These are phyloP conservation scores for Episyrphus balteatus DNA, from an alignment of 1,140 invertebrate genomes.

Conservation along the genomic window DNA sequence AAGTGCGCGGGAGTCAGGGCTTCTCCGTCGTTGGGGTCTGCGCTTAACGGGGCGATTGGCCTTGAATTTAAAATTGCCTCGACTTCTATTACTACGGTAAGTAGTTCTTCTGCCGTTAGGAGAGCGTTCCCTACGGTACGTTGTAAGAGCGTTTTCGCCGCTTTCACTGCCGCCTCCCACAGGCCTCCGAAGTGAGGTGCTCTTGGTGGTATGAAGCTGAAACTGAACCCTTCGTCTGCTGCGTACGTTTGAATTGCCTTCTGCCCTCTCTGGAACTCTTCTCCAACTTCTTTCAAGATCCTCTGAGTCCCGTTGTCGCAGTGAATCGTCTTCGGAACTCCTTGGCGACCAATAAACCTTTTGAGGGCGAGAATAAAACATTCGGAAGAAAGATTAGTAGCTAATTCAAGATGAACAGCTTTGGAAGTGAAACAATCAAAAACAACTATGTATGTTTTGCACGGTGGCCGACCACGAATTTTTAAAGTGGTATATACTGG, in stretches of 20 bases:
- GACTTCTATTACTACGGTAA: too few species aligned
- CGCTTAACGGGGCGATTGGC: too few species aligned
- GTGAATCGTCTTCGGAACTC: conserved; percentile 9
- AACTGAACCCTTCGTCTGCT: background rate
- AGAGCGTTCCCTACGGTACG: too few species aligned
- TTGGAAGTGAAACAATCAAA: conserved; percentile 17
- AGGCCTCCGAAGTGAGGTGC: conserved; percentile 8
- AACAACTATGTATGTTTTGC: conserved; percentile 8
- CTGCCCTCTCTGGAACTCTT: background rate
- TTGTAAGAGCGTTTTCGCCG: too few species aligned
- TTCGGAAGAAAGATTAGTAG: conserved; percentile 10
- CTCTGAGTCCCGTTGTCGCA: conserved; percentile 22
- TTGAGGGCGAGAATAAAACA: conserved; percentile 11
- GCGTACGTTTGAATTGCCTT: background rate
- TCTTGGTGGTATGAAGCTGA: conserved; percentile 6
- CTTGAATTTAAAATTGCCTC: too few species aligned
- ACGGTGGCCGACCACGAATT: conserved; percentile 1
- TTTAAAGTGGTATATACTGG: conserved; percentile 2
- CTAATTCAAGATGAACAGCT: conserved; percentile 22
- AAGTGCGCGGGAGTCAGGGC: too few species aligned
- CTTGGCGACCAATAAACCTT: conserved; percentile 12
- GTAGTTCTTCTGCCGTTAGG: too few species aligned
- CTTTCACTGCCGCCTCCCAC: conserved; percentile 6
- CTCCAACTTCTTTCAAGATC: conserved; percentile 5
- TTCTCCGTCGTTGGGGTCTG: too few species aligned